Evolutionary conservation across 2,888 invertebrate genomes (phyloP).

Genomic region (Aradus depressus): DNA sequence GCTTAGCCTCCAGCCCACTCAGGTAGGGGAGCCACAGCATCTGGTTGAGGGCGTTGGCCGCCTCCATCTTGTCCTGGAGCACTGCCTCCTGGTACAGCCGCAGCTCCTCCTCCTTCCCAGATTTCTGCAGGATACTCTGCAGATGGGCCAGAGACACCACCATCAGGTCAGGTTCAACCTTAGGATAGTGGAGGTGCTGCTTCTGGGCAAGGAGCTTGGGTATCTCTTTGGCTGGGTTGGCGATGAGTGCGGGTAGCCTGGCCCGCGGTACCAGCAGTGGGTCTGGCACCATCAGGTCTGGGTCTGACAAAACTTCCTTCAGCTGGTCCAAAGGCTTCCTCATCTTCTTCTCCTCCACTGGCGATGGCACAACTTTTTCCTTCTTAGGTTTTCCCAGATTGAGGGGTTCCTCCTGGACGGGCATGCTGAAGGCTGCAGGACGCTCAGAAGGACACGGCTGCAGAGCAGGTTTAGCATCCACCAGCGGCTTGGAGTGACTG

Average conservation of each 20-base stretch:
- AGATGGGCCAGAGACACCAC: constrained; percentile 65
- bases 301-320: constrained; percentile 52
- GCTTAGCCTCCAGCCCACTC: constrained; percentile 44
- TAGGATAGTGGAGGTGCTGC: constrained; percentile 61
- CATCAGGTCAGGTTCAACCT: constrained; percentile 64
- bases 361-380: too few relatives aligned
- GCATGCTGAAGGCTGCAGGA: constrained; percentile 16
- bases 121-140: constrained; percentile 35
- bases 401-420: constrained; percentile 50
- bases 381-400: constrained; percentile 48
- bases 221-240: constrained; percentile 63
- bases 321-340: constrained; percentile 53
- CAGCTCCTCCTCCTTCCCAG: constrained; percentile 31
- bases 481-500: constrained; percentile 23
- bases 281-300: constrained; percentile 63
- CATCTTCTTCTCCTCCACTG: constrained; percentile 9
- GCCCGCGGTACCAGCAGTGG: constrained; percentile 70
- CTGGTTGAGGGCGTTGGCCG: constrained; percentile 57
- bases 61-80: constrained; percentile 40
- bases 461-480: constrained; percentile 3
- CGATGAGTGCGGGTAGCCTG: constrained; percentile 55
- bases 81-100: constrained; percentile 32
- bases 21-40: constrained; percentile 65
- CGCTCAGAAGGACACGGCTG: constrained; percentile 10
- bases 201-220: constrained; percentile 51